A percentile compares a stretch with the other conserved stretches of the same genome.
Conservation (phyloP, 2,888 invertebrate species). For the Psylliodes chrysocephalus region DNA sequence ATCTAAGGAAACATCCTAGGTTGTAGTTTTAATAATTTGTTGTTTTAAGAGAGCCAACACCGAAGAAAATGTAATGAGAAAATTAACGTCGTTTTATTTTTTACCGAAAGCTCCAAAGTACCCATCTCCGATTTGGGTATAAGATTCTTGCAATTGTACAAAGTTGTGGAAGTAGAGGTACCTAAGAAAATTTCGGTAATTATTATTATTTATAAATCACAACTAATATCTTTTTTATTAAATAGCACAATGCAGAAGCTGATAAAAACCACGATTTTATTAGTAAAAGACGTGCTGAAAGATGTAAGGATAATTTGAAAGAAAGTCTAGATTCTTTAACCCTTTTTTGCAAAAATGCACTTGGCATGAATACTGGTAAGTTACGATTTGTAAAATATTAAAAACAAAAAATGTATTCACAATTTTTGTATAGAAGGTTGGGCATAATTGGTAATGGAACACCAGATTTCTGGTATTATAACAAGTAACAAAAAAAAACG, state of each 20-base stretch:
- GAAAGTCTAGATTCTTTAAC: conserved; percentile 49
- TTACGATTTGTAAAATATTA: background rate
- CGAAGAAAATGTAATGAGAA: conserved; percentile 23
- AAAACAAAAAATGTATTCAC: background rate
- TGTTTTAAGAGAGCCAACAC: conserved; percentile 20
- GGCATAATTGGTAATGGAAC: too few species aligned
- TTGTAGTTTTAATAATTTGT: background rate
- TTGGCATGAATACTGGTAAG: conserved; percentile 55
- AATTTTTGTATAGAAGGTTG: background rate
- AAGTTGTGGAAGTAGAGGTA: conserved; percentile 45
- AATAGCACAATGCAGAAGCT: conserved; percentile 6
- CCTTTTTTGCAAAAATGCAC: conserved; percentile 51
- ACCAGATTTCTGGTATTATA: too few species aligned
- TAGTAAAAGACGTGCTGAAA: conserved; percentile 23
- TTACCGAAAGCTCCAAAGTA: conserved; percentile 42
- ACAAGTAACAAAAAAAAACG: too few species aligned
- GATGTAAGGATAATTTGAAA: conserved; percentile 51
- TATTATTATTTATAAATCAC: too few species aligned
- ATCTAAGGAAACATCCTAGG: background rate
- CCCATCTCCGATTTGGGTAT: conserved; percentile 37
- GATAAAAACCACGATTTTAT: background rate
- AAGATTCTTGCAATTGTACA: conserved; percentile 42
- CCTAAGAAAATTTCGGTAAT: too few species aligned
- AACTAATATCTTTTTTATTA: background rate
- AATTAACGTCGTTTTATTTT: conserved; percentile 48